Evolutionary conservation across 2,888 invertebrate species (phyloP), one percentile per base, ranked within the genome.

Genomic region (Orthonychiurus folsomi): DNA sequence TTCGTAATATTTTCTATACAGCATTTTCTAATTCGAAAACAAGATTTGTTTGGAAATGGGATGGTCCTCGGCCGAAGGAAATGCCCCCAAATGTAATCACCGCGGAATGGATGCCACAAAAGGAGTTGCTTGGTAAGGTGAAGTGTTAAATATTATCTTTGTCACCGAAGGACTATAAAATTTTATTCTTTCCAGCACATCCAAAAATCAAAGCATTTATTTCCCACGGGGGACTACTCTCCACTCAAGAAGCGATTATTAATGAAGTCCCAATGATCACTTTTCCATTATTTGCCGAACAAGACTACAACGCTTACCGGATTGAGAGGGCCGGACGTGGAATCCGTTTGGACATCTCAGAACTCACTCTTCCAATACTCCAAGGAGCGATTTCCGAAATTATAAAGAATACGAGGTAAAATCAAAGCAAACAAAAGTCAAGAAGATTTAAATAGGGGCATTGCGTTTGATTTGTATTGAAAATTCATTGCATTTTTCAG

Each of bases 151-250:
- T n/a, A n/a, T n/a, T n/a, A n/a, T n/a, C n/a, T n/a, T n/a, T n/a
- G n/a, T n/a, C 62, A 52, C 52, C 47, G 12, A 65, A 63, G 18
- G 52, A 61, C 28, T 52, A 48, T 58, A n/a, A 5, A 20, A 3
- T 47, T 58, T 37, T 27, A 48, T 52, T 52, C 20, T 52, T 20
- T n/a, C 20, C 69, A 81, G 81, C 79, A 1, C 83, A 84, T 75
- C 77, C 78, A 1, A 82, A 81, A 63, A 77, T 82, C 1, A 80
- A 79, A 66, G 74, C 81, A 0, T 86, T 86, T 72, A 80, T 86
- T 70, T 81, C 84, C 0, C 86, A 86, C 72, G 85, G 85, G 2
- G 86, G 86, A 1, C 78, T 84, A 64, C 83, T 85, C 67, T 83
- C 85, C 55, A 78, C 83, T 1, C 81, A 82, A 71, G 86, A 86